Conservation (phyloP, 2,888 invertebrate species). For the Blera fallax region DNA sequence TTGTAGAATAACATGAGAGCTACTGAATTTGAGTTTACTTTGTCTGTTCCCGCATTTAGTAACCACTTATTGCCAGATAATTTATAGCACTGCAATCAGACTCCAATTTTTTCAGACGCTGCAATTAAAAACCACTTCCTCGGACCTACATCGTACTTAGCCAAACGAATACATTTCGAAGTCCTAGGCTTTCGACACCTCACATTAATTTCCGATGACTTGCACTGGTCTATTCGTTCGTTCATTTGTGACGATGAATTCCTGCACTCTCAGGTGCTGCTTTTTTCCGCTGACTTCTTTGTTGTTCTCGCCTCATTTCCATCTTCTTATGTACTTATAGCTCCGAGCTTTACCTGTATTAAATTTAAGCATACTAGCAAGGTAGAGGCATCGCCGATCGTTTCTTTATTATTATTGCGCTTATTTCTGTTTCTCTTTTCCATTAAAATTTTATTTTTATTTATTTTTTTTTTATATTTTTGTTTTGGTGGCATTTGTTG, state of each 20-base stretch:
- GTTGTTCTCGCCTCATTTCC: neutral
- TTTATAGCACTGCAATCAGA: neutral
- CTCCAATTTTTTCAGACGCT: no score
- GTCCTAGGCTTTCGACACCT: conserved; percentile 44
- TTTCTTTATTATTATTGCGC: conserved; percentile 24
- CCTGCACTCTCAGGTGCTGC: neutral
- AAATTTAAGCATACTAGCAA: conserved; percentile 14
- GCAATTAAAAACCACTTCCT: neutral
- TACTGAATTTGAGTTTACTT: neutral
- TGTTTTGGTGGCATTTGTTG: conserved; percentile 31
- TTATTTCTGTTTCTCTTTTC: conserved; percentile 24
- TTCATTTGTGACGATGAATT: neutral
- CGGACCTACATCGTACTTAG: neutral
- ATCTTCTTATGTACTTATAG: neutral
- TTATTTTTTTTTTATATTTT: no score
- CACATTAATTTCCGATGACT: conserved; percentile 31
- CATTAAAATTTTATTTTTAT: conserved; percentile 29
- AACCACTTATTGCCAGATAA: neutral
- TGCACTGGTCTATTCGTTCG: neutral
- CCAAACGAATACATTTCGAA: conserved; percentile 18
- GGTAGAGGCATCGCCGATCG: neutral
- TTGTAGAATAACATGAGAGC: neutral
- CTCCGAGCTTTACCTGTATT: neutral
- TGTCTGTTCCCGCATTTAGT: neutral
- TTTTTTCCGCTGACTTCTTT: neutral